These are phyloP conservation scores for Melinopterus prodromus DNA, from an alignment of 2,888 invertebrate species.

Conservation along the genomic window DNA sequence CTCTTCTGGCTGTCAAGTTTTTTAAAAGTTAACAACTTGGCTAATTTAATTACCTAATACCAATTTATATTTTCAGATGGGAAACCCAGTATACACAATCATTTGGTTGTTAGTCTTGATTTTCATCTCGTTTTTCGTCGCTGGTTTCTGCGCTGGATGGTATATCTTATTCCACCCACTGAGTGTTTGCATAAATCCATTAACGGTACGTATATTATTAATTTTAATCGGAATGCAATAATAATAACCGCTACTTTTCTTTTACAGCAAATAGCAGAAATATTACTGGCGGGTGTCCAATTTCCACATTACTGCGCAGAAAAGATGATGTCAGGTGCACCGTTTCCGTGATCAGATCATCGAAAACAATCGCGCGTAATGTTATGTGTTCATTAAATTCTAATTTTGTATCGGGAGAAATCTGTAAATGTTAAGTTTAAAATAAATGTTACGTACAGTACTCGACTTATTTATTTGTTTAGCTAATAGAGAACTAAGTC, in stretches of 20 bases:
- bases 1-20: too few species aligned
- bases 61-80: conserved; percentile 63
- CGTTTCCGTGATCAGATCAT: conserved; percentile 41
- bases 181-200: conserved; percentile 72
- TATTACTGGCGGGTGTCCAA: conserved; percentile 73
- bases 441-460: neutral
- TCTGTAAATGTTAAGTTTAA: neutral
- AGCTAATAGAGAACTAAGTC: neutral
- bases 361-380: neutral
- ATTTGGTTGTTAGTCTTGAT: conserved; percentile 77
- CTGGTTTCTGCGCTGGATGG: conserved; percentile 71
- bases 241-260: conserved; percentile 37
- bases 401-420: conserved; percentile 4
- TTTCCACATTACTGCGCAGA: conserved; percentile 77
- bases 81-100: conserved; percentile 71
- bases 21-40: too few species aligned
- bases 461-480: neutral
- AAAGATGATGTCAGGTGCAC: conserved; percentile 72
- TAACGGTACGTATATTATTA: conserved; percentile 66
- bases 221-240: neutral
- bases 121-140: conserved; percentile 73
- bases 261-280: conserved; percentile 72
- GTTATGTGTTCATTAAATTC: conserved; percentile 4
- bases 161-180: conserved; percentile 75
- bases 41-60: too few species aligned